Base-by-base conservation (phyloP, 2,113 vertebrate species). In the Dipodomys spectabilis region DNA sequence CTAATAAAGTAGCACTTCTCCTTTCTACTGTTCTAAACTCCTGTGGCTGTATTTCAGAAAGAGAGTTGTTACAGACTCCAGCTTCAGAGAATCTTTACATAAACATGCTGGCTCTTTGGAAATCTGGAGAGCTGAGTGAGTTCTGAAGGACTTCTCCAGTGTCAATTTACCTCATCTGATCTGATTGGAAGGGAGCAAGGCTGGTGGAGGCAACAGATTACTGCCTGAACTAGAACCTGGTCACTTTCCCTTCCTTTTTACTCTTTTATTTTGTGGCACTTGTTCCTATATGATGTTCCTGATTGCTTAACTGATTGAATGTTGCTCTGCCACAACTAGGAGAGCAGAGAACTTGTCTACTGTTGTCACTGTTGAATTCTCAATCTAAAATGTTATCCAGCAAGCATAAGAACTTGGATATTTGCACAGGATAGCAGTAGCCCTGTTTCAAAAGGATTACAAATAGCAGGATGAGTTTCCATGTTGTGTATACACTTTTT, bases 221-320 rank as follows among this genome's bases (percentile, higher is more conserved):
- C 2, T 3, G 44, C 2, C 5, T 28, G 35, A 27, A 27, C 57
- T n/a, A 53, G 85, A 81, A 90, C 15, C 9, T 49, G 27, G 22
- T 80, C 84, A 72, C 7, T 68, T 81, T 88, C 13, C 79, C 22
- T 75, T 82, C 28, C 20, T 32, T 78, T 73, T 71, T 39, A 57
- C 8, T 92, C 16, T 73, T 65, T 65, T 68, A 30, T 88, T 57
- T 84, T 75, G 6, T 86, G 27, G 22, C 25, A 39, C 11, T 74
- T 79, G 71, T 23, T 88, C 22, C n/a, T 73, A 13, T 53, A 72
- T 32, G 73, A 89, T 57, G 35, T 64, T 82, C 44, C 25, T n/a
- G 49, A 71, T 92, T 28, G 81, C 68, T 93, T 74, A 74, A 32
- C 28, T 91, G 18, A 7, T 82, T 93, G 91, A 49, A 22, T 77